Base-by-base conservation (phyloP, 2,888 invertebrate genomes). In the Cancer borealis region DNA sequence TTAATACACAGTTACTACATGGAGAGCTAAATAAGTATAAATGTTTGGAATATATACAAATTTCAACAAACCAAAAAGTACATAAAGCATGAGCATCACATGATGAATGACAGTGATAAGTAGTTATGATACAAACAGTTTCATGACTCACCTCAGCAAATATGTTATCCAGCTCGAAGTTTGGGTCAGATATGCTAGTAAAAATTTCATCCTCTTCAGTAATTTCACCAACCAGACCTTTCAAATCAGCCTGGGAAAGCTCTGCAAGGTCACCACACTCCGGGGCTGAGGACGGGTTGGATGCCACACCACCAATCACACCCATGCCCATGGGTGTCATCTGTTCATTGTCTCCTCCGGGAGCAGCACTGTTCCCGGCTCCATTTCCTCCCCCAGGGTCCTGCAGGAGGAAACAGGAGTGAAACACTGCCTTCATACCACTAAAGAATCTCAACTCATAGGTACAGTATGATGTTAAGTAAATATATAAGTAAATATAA, bases 161-260 rank as follows among this genome's bases (percentile, higher is more conserved):
- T 95, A 97, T 96, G 94, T 96, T 96, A 96, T 99, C 98, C 96
- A 99, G 97, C 96, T 98, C 98, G 96, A 98, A 98, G 95, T 98
- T 98, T 93, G 98, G 98, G 96, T 98, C 98, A 66, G 98, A 98
- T 88, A 98, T 97, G 96, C 98, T 98, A 96, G 98, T 98, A 96
- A 98, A 97, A 95, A 98, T 97, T 96, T 98, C 98, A 96, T 98
- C 98, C 92, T 98, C 98, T 96, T 98, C 98, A 12, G 96, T 96
- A 92, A 97, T 97, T 96, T 97, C 97, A 54, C 97, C 97, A 84
- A 98, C 98, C 95, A 98, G 97, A 96, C 97, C 98, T 95, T 97
- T 97, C 95, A 98, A 97, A 97, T 98, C 98, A 73, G 98, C 98
- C 96, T 98, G 98, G 88, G 98, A 97, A 95, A 98, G 97, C 96